phyloP scores from a whole-genome alignment of 2,113 vertebrate species.

The Nanorana parkeri region DNA sequence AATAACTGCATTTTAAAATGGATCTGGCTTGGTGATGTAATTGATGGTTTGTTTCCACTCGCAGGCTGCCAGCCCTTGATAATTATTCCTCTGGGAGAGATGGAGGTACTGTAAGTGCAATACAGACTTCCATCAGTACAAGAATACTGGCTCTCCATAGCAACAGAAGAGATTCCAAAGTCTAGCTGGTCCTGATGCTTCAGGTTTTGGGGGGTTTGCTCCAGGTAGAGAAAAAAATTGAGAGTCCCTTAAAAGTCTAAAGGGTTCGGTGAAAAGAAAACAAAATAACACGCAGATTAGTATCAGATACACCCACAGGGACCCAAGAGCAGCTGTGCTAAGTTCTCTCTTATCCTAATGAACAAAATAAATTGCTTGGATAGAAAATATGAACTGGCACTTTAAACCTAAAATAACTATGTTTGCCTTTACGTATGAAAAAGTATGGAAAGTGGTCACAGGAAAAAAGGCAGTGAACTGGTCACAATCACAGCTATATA shows the following conservation, averaged over 20 bases:
- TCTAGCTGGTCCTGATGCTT: slow-evolving; percentile 48
- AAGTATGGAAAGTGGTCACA: no score
- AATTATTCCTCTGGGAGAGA: slow-evolving; percentile 50
- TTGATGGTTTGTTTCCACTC: slow-evolving; percentile 55
- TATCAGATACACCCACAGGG: neutral
- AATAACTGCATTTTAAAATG: slow-evolving; percentile 53
- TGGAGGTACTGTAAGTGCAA: slow-evolving; percentile 53
- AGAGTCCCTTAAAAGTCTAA: neutral
- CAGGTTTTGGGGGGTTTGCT: slow-evolving; percentile 19
- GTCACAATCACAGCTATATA: no score
- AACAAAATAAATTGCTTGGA: no score
- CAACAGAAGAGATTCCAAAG: slow-evolving; percentile 47
- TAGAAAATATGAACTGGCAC: neutral
- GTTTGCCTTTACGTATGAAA: no score
- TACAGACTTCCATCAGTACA: slow-evolving; percentile 55
- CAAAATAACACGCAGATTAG: neutral
- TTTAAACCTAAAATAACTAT: no score
- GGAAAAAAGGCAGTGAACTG: no score
- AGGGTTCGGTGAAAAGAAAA: neutral
- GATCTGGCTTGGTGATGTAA: slow-evolving; percentile 55
- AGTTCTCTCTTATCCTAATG: no score
- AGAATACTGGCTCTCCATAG: slow-evolving; percentile 52
- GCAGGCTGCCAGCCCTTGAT: slow-evolving; percentile 49
- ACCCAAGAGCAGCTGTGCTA: neutral
- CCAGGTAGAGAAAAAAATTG: neutral